These are phyloP conservation scores for Heliocidaris tuberculata DNA, from an alignment of 35 echinoderm and acorn worm genomes.

Conservation along the genomic window DNA sequence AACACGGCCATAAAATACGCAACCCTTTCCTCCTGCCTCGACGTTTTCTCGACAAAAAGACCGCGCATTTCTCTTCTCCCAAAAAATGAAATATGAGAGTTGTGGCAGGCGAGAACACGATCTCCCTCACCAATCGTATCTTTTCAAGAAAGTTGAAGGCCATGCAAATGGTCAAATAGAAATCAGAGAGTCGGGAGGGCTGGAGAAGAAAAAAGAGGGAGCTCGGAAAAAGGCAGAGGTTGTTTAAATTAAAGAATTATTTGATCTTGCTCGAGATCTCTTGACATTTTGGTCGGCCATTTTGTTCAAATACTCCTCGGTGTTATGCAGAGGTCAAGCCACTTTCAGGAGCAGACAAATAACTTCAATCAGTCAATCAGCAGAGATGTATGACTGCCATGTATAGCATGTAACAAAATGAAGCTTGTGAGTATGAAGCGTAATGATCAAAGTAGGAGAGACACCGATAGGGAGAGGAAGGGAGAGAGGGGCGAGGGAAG, in stretches of 20 bases:
- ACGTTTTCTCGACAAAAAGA: constrained; percentile 45
- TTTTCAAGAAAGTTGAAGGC: constrained; percentile 51
- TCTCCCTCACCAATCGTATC: constrained; percentile 48
- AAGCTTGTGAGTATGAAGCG: background rate
- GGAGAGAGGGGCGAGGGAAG: background rate
- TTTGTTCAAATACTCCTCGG: constrained; percentile 51
- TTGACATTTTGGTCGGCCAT: constrained; percentile 52
- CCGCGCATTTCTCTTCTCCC: constrained; percentile 33
- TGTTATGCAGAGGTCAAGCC: constrained; percentile 46
- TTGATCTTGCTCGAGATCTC: constrained; percentile 51
- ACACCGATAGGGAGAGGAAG: background rate
- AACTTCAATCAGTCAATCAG: constrained; percentile 27
- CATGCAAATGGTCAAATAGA: constrained; percentile 49
- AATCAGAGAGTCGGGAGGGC: constrained; percentile 27
- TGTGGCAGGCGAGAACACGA: constrained; percentile 45
- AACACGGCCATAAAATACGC: constrained; percentile 47
- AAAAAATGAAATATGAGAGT: constrained; percentile 42
- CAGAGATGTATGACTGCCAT: background rate
- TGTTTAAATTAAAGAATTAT: constrained; percentile 57
- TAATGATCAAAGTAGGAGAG: background rate
- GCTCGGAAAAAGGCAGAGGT: constrained; percentile 36
- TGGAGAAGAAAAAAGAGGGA: background rate
- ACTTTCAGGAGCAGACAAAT: constrained; percentile 39
- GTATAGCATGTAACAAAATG: constrained; percentile 11
- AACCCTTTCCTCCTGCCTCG: background rate